These are phyloP conservation scores for Parascotia fuliginaria DNA, from an alignment of 2,888 invertebrate species.

Conservation along the genomic window DNA sequence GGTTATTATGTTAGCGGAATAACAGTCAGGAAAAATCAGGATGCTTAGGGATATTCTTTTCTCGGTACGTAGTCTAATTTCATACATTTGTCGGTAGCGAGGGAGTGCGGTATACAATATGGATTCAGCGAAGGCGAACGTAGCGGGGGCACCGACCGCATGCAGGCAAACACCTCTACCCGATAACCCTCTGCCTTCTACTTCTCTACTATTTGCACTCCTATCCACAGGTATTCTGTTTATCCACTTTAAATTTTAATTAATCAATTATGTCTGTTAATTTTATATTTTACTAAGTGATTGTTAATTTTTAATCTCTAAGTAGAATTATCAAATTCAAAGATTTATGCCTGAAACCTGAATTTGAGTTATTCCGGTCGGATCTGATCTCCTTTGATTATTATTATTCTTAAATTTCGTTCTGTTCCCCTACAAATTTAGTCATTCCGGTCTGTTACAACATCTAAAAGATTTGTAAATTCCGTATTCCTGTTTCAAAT, in stretches of 20 bases:
- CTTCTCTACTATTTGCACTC: conserved; percentile 61
- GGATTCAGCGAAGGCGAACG: conserved; percentile 19
- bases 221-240: conserved; percentile 57
- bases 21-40: too few relatives aligned
- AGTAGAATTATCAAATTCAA: too few relatives aligned
- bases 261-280: conserved; percentile 14
- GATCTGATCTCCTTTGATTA: too few relatives aligned
- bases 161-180: conserved; percentile 51
- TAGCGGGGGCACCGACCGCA: conserved; percentile 42
- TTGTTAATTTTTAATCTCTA: neutral
- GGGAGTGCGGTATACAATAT: conserved; percentile 30
- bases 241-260: conserved; percentile 37
- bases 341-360: too few relatives aligned
- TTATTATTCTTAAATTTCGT: too few relatives aligned
- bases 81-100: conserved; percentile 18
- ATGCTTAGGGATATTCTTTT: too few relatives aligned
- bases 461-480: too few relatives aligned
- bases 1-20: too few relatives aligned
- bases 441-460: too few relatives aligned
- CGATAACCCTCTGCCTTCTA: conserved; percentile 56
- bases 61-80: conserved; percentile 14
- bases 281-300: neutral
- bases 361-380: too few relatives aligned
- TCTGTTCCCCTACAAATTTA: too few relatives aligned
- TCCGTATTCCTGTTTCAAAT: neutral